phyloP scores from a whole-genome alignment of 2,797 vertebrate species.

The Eutrigla gurnardus region DNA sequence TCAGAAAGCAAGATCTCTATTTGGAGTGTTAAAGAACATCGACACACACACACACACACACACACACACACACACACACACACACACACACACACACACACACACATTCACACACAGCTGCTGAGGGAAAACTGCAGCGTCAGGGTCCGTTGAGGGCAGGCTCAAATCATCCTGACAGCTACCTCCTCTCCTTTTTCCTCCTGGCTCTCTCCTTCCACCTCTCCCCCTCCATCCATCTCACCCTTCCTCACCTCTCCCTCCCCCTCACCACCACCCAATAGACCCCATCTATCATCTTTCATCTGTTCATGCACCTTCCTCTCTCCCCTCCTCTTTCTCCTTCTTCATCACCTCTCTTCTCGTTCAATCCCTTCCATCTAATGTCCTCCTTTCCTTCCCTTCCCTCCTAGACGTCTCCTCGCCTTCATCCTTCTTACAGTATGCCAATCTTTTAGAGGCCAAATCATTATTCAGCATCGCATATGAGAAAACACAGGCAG shows the following conservation, averaged over 20 bases:
- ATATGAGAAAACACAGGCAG: constrained; percentile 50
- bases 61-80: constrained; percentile 38
- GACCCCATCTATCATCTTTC: constrained; percentile 71
- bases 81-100: constrained; percentile 39
- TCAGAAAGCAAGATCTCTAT: constrained; percentile 65
- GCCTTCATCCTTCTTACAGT: constrained; percentile 34
- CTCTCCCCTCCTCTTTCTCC: constrained; percentile 36
- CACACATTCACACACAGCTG: constrained; percentile 46
- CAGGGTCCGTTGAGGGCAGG: constrained; percentile 77
- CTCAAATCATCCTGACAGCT: constrained; percentile 82
- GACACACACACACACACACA: background rate
- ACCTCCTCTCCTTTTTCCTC: constrained; percentile 63
- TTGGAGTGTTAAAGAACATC: constrained; percentile 60
- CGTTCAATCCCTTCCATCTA: constrained; percentile 6
- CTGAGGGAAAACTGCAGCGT: constrained; percentile 78
- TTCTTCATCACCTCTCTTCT: constrained; percentile 22
- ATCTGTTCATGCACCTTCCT: constrained; percentile 50
- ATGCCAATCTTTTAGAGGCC: constrained; percentile 43
- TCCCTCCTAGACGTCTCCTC: constrained; percentile 4
- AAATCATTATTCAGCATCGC: constrained; percentile 64
- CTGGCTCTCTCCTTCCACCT: constrained; percentile 37
- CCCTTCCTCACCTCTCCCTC: constrained; percentile 41
- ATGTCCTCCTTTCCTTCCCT: constrained; percentile 25
- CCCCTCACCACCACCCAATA: constrained; percentile 39
- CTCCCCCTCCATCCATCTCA: constrained; percentile 44